These are phyloP conservation scores for Chiroxiphia lanceolata DNA, from an alignment of 2,797 vertebrate species.

Conservation along the genomic window DNA sequence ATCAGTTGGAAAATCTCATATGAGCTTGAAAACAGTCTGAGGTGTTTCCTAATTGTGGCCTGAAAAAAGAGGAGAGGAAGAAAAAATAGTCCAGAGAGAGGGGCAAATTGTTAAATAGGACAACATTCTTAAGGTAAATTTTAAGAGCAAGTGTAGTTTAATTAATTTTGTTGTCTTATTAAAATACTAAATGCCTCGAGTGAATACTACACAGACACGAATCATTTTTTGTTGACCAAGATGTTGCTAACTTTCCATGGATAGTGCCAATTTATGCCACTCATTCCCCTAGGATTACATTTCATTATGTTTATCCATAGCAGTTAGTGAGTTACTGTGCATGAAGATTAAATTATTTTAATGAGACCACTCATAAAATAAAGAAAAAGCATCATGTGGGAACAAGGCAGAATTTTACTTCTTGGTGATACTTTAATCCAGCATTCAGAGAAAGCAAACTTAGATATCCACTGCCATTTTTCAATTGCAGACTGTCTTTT, in stretches of 20 bases:
- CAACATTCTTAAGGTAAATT: background rate
- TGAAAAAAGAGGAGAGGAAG: background rate
- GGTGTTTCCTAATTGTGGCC: background rate
- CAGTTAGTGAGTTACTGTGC: background rate
- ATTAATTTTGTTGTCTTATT: background rate
- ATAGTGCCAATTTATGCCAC: background rate
- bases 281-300: background rate
- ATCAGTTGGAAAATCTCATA: background rate
- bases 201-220: background rate
- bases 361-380: background rate
- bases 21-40: background rate
- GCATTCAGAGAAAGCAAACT: background rate
- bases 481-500: background rate
- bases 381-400: background rate
- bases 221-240: background rate
- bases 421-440: background rate
- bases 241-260: background rate
- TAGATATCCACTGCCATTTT: background rate
- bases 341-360: conserved; percentile 7
- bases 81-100: background rate
- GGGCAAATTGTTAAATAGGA: background rate
- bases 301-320: background rate
- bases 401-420: background rate
- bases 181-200: background rate
- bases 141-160: background rate